A percentile compares a stretch with the other conserved stretches of the same genome.
Conservation (phyloP, 2,797 vertebrate genomes). For the Odontamblyopus lacepedii region DNA sequence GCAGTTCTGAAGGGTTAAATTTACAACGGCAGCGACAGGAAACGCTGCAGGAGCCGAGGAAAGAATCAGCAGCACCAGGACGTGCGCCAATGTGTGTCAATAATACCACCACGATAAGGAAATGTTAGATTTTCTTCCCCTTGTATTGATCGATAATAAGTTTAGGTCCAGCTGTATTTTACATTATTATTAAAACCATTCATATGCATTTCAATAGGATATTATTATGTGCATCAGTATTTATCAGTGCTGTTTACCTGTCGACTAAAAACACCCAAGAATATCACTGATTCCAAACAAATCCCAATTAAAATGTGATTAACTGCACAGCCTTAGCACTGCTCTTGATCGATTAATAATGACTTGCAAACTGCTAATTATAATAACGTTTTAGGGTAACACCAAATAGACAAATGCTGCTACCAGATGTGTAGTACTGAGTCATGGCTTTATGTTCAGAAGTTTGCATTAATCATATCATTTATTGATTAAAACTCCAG, state of each 20-base stretch:
- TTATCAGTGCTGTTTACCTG: too few relatives aligned
- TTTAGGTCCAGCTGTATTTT: too few relatives aligned
- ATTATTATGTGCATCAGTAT: too few relatives aligned
- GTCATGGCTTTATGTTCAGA: not conserved
- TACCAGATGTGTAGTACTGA: not conserved
- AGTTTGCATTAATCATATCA: not conserved
- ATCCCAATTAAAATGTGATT: too few relatives aligned
- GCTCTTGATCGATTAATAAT: not conserved
- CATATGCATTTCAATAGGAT: too few relatives aligned
- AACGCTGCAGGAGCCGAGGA: conserved; percentile 7
- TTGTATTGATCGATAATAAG: too few relatives aligned
- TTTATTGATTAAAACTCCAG: not conserved
- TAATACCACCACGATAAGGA: not conserved
- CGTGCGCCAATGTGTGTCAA: not conserved
- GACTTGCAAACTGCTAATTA: not conserved
- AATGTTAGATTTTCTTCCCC: too few relatives aligned
- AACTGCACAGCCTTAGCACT: too few relatives aligned
- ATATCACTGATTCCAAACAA: too few relatives aligned
- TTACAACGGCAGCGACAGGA: conserved; percentile 1
- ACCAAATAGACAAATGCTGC: not conserved
- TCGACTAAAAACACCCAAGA: too few relatives aligned
- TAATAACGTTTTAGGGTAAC: not conserved
- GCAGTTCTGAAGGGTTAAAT: not conserved
- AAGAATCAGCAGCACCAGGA: not conserved
- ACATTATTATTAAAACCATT: too few relatives aligned